Evolutionary conservation across 1,140 invertebrate genomes (phyloP).

Genomic region (Dinoponera quadriceps): DNA sequence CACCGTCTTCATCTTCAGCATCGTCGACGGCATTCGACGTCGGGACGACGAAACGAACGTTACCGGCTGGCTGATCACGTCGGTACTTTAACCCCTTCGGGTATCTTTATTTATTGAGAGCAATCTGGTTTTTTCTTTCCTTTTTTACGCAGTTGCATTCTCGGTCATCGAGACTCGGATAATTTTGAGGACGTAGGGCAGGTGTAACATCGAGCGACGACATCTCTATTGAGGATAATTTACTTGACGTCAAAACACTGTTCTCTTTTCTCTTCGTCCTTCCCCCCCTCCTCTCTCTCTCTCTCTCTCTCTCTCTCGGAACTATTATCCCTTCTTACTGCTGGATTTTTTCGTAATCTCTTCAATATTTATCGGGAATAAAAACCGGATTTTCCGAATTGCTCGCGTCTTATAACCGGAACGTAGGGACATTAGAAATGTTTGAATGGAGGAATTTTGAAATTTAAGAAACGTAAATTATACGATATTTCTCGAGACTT

Average conservation of each 20-base stretch:
- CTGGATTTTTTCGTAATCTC: too few species aligned
- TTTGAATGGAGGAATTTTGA: too few species aligned
- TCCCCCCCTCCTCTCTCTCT: too few species aligned
- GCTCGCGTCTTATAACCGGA: too few species aligned
- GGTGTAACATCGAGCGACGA: neutral
- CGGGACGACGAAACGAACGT: slow-evolving; percentile 45
- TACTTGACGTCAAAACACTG: neutral
- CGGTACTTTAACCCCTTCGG: slow-evolving; percentile 25
- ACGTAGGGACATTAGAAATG: too few species aligned
- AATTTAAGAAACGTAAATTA: too few species aligned
- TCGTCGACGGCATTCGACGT: slow-evolving; percentile 62
- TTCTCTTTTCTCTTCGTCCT: neutral
- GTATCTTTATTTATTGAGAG: slow-evolving; percentile 34
- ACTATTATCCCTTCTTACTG: too few species aligned
- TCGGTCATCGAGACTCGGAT: neutral
- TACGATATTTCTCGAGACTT: too few species aligned
- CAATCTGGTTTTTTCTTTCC: slow-evolving; percentile 21
- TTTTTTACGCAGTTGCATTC: slow-evolving; percentile 2
- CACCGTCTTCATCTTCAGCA: slow-evolving; percentile 55
- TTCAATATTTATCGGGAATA: too few species aligned
- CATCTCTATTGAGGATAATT: neutral
- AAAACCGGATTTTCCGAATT: too few species aligned
- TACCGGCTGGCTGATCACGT: slow-evolving; percentile 32
- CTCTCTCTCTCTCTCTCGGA: too few species aligned
- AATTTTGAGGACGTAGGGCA: neutral